Evolutionary conservation across 1,140 invertebrate genomes (phyloP).

Genomic region (Samia ricini): DNA sequence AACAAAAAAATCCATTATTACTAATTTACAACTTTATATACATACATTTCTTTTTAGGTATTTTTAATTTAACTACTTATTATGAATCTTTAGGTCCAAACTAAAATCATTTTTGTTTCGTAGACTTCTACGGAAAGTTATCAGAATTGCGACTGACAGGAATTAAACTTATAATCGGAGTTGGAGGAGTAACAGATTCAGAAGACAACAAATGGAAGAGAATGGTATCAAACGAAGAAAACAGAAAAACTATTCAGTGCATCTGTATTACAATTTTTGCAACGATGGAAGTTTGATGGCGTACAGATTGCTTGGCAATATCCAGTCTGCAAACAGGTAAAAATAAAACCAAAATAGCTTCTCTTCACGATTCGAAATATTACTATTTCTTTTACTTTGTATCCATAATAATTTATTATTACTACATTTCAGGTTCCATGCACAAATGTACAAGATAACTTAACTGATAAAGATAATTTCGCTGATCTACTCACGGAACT

Average conservation of each 20-base stretch:
- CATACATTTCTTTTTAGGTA: too few relatives aligned
- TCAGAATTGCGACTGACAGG: slow-evolving; percentile 78
- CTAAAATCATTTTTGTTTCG: slow-evolving; percentile 16
- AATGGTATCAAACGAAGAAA: slow-evolving; percentile 78
- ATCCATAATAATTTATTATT: neutral
- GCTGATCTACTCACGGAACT: slow-evolving; percentile 84
- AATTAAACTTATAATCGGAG: slow-evolving; percentile 83
- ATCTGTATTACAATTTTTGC: slow-evolving; percentile 81
- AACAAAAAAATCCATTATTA: too few relatives aligned
- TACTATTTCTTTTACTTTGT: neutral
- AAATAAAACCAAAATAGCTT: neutral
- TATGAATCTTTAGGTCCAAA: too few relatives aligned
- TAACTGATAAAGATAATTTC: slow-evolving; percentile 87
- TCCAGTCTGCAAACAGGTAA: slow-evolving; percentile 84
- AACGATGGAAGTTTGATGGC: slow-evolving; percentile 83
- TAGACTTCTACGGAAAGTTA: slow-evolving; percentile 82
- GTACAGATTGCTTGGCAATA: slow-evolving; percentile 88
- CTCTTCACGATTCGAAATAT: neutral
- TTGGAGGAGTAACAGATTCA: slow-evolving; percentile 87
- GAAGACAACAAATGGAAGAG: slow-evolving; percentile 82
- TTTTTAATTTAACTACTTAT: too few relatives aligned
- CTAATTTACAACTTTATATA: too few relatives aligned
- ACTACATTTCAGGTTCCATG: slow-evolving; percentile 47
- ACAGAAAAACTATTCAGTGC: slow-evolving; percentile 80
- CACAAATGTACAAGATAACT: slow-evolving; percentile 16